These are phyloP conservation scores for Oncorhynchus tshawytscha DNA, from an alignment of 2,113 vertebrate genomes.

Conservation along the genomic window DNA sequence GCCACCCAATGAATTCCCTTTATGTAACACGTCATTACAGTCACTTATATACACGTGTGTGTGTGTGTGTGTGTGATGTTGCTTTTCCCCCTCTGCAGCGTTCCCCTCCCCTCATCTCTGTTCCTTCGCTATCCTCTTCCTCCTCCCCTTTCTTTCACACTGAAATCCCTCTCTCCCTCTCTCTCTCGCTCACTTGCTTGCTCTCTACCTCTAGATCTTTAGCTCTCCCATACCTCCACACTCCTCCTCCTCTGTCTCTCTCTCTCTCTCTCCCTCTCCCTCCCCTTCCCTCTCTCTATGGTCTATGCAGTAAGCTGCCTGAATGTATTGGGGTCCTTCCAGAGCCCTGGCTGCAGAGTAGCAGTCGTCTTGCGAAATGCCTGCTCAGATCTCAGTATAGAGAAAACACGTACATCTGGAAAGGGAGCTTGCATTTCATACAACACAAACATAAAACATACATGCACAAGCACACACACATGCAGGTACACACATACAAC, in stretches of 20 bases:
- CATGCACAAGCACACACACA: background rate
- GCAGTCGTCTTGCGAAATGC: background rate
- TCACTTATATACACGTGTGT: background rate
- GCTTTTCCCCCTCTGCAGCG: slow-evolving; percentile 16
- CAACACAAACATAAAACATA: background rate
- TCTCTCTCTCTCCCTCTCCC: background rate
- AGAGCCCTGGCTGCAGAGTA: background rate
- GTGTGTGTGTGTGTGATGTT: background rate
- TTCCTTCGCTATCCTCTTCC: background rate
- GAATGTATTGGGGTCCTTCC: slow-evolving; percentile 1
- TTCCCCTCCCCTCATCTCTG: background rate
- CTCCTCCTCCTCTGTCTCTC: background rate
- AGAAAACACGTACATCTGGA: background rate
- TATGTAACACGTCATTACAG: slow-evolving; percentile 12
- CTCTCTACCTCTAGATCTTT: background rate
- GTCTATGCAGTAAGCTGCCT: slow-evolving; percentile 14
- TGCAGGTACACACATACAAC: background rate
- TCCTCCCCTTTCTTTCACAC: slow-evolving; percentile 16
- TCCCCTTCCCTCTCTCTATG: background rate
- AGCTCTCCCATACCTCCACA: slow-evolving; percentile 2
- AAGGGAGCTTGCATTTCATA: background rate
- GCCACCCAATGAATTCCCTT: slow-evolving; percentile 10
- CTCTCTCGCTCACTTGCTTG: background rate
- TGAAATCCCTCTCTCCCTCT: background rate
- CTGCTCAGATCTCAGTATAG: slow-evolving; percentile 5